Base-by-base conservation (phyloP, 2,888 invertebrate genomes). In the Netelia melanura region DNA sequence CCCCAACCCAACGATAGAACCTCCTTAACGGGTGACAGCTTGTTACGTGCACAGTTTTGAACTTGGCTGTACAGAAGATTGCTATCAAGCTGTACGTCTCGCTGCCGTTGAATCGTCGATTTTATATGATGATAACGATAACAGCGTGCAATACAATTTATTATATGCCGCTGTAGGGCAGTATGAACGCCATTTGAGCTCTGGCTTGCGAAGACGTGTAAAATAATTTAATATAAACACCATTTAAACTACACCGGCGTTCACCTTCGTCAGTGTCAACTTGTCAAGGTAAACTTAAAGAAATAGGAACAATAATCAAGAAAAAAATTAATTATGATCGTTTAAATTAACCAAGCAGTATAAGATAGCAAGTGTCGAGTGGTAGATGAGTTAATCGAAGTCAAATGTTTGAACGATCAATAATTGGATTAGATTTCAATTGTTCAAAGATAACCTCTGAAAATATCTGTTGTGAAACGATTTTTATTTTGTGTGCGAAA, bases 41-140 rank as follows among this genome's bases (percentile, higher is more conserved):
- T 54, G 21, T 23, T 21, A 17, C 44, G 10, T 8, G 43, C n/a
- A 58, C 17, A 77, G 11, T 83, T 72, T 82, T 78, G 52, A 6
- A 9, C 25, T 43, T 5, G 54, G 44, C 44, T 74, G 83, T 83
- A 83, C 72, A 23, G 38, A 3, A 52, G 10, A 70, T 17, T 30
- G 25, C 64, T 17, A 65, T 67, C 72, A 21, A 30, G 17, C 23
- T 17, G 58, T 52, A 52, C 21, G 11, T n/a, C 38, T 38, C 38
- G 38, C 38, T 5, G 38, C 1, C 5, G 38, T 48, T 30, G n/a
- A 25, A 17, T 65, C 30, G 17, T 54, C 21, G 52, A 54, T 48
- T 65, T 75, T 75, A 75, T 58, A 71, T 64, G 38, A 58, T 76
- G 83, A 78, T 78, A 83, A 67, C 54, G 67, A 78, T 67, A 58